Evolutionary conservation across 2,888 invertebrate genomes (phyloP), one percentile per base, ranked within the genome.

Genomic region (Drepanosiphum platanoidis): DNA sequence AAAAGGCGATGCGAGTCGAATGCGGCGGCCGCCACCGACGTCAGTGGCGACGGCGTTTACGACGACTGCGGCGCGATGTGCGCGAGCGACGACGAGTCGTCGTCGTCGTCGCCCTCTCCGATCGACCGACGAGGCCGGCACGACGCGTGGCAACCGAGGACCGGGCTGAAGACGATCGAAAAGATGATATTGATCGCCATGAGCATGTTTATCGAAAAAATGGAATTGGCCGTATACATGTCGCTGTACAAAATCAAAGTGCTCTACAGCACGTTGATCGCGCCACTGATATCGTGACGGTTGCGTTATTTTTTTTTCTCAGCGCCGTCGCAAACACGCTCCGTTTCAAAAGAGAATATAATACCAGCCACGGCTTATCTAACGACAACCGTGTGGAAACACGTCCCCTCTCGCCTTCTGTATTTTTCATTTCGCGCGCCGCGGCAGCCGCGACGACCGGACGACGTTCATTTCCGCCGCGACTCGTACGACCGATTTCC

Each of bases 231-330:
- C 22, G 18, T 74, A 27, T 34, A 52, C 46, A 2, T 83, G 46
- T 32, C 83, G 7, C n/a, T 74, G 46, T 83, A 74, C 74, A 83
- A 83, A 30, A 3, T 83, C 3, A 32, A 66, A 27, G 4, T 74
- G 0, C 18, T 83, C 22, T 83, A 74, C 74, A 66, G 3, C 22
- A 39, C 30, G 30, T 4, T 81, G 5, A 39, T 81, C 27, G 22
- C 8, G 39, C 81, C 81, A 30, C 11, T 81, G 36, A 13, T 77
- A 1, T 18, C 36, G 36, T 39, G 18, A 36, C 39, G 9, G 9
- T 27, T 30, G 8, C 32, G 8, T 64, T 15, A 13, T 7, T 58
- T 58, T 58, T 22, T 18, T 15, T 15, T 7, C 18, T 58, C 58
- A 58, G 18, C n/a, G 18, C 18, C 58, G 58, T 58, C 13, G 8